Percentiles rank a stretch among this genome's conserved stretches.
These are phyloP conservation scores for Plecturocebus donacophilus DNA, from an alignment of 2,113 vertebrate genomes.

Conservation along the genomic window DNA sequence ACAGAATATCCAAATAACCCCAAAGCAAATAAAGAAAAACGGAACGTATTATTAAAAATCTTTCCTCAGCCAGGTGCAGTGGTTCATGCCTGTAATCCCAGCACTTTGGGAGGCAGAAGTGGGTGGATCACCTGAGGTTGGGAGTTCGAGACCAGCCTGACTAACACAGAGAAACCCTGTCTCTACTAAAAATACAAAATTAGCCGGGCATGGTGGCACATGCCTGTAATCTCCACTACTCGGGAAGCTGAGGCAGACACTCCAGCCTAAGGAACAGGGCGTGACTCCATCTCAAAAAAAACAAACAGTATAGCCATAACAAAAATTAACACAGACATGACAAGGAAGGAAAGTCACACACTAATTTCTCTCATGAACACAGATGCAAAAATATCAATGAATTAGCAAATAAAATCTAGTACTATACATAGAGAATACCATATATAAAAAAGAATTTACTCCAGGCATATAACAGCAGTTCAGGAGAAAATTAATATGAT, in stretches of 20 bases:
- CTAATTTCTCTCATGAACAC: not conserved
- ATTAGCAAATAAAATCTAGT: not conserved
- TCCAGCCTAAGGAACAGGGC: too few relatives aligned
- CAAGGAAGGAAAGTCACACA: not conserved
- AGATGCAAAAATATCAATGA: not conserved
- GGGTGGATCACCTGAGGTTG: too few relatives aligned
- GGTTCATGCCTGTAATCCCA: too few relatives aligned
- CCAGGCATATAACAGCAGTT: not conserved
- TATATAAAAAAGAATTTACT: not conserved
- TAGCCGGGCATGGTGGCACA: too few relatives aligned
- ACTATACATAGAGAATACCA: not conserved
- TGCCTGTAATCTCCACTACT: too few relatives aligned
- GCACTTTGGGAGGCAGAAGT: too few relatives aligned
- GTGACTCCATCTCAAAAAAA: too few relatives aligned
- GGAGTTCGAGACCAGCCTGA: too few relatives aligned
- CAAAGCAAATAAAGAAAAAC: not conserved
- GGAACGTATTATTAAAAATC: not conserved
- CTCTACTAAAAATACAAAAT: too few relatives aligned
- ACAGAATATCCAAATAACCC: not conserved
- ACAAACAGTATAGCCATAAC: not conserved
- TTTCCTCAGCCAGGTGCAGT: not conserved
- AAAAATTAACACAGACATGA: not conserved
- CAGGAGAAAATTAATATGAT: not conserved
- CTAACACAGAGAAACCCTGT: too few relatives aligned
- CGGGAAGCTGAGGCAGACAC: too few relatives aligned